These are phyloP conservation scores for Anoplolepis gracilipes DNA, from an alignment of 1,140 invertebrate genomes.

Conservation along the genomic window DNA sequence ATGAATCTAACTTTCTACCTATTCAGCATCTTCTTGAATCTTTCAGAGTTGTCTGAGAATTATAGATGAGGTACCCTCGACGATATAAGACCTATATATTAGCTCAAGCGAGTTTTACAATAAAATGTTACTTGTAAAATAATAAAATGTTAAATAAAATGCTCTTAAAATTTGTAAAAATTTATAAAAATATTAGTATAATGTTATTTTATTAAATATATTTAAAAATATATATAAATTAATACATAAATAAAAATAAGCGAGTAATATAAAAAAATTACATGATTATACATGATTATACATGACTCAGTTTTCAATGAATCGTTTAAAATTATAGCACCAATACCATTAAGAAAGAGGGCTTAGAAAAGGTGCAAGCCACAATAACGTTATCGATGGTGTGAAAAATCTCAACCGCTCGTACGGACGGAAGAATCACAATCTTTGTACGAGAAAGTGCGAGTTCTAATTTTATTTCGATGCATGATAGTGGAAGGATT, in stretches of 20 bases:
- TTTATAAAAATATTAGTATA: neutral
- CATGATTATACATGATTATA: too few relatives aligned
- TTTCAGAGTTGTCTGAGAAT: constrained; percentile 36
- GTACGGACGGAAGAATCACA: constrained; percentile 61
- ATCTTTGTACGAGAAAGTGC: neutral
- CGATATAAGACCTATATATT: neutral
- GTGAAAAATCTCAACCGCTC: constrained; percentile 45
- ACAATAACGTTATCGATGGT: constrained; percentile 45
- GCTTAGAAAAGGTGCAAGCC: constrained; percentile 22
- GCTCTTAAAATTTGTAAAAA: neutral
- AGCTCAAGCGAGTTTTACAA: neutral
- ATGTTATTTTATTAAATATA: too few relatives aligned
- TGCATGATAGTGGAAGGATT: constrained; percentile 54
- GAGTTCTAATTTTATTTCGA: constrained; percentile 67
- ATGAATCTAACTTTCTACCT: constrained; percentile 10
- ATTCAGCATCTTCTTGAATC: constrained; percentile 48
- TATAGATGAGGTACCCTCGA: constrained; percentile 18
- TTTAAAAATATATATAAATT: neutral
- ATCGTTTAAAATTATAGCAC: neutral
- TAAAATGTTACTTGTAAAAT: neutral
- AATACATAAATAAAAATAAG: constrained; percentile 16
- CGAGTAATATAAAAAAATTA: neutral
- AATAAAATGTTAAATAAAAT: neutral
- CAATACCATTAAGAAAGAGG: neutral
- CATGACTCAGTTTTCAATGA: constrained; percentile 15